Evolutionary conservation across 2,888 invertebrate species (phyloP).

Genomic region (Ethmia dodecea): DNA sequence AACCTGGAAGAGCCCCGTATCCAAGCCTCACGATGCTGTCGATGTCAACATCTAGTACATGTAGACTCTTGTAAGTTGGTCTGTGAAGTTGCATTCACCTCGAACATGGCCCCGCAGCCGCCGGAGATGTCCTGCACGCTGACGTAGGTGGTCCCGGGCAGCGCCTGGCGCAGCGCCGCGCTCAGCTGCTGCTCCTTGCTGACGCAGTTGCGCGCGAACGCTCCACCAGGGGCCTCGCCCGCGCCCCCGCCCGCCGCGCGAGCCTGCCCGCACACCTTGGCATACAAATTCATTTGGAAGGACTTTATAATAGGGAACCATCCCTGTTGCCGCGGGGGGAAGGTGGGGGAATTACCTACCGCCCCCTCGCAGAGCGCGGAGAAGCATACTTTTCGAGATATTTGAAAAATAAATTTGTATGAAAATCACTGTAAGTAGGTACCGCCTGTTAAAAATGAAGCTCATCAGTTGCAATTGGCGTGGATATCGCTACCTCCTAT

Average conservation of each 20-base stretch:
- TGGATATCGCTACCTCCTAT: too few species aligned
- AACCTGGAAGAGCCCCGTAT: too few species aligned
- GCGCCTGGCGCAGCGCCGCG: conserved; percentile 45
- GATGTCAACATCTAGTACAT: too few species aligned
- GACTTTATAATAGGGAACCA: too few species aligned
- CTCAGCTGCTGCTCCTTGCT: conserved; percentile 58
- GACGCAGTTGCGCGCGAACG: conserved; percentile 48
- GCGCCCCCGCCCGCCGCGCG: conserved; percentile 31
- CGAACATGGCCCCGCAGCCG: conserved; percentile 90
- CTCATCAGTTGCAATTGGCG: too few species aligned
- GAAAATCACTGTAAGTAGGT: too few species aligned
- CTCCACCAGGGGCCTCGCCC: conserved; percentile 25
- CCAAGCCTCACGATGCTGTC: too few species aligned
- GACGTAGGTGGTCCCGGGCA: conserved; percentile 81
- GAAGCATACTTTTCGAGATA: background rate
- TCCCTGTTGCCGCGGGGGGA: background rate
- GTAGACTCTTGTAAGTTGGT: too few species aligned
- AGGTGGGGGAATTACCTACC: background rate
- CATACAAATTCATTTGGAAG: background rate
- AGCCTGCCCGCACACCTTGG: conserved; percentile 23
- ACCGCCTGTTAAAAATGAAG: too few species aligned
- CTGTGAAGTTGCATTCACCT: too few species aligned
- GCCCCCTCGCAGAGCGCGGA: background rate
- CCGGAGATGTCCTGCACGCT: conserved; percentile 86
- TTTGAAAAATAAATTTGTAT: background rate